phyloP scores from a whole-genome alignment of 2,888 invertebrate species.

The Catocala fraxini region DNA sequence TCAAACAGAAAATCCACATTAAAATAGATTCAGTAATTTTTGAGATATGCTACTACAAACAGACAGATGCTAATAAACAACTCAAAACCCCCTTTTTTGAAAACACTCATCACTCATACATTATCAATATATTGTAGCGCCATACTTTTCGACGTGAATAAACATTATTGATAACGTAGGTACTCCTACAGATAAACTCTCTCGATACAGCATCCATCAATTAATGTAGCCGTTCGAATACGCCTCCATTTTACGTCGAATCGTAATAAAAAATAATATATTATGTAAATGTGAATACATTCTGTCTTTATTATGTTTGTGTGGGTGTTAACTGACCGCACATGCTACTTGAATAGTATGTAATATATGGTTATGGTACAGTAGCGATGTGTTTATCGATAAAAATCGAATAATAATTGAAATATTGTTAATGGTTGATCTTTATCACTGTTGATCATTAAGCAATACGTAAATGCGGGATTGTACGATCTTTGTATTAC shows the following conservation, averaged over 20 bases:
- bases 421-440: too few species aligned
- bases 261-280: background rate
- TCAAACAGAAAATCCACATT: too few species aligned
- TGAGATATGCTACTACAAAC: too few species aligned
- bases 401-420: too few species aligned
- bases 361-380: too few species aligned
- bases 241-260: constrained; percentile 22
- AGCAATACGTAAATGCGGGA: too few species aligned
- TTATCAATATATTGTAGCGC: constrained; percentile 15
- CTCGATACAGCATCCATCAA: constrained; percentile 68
- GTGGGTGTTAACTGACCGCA: constrained; percentile 9
- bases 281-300: background rate
- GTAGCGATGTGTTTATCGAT: too few species aligned
- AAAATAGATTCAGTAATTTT: too few species aligned
- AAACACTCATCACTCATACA: constrained; percentile 23
- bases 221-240: constrained; percentile 64
- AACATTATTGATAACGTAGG: constrained; percentile 58
- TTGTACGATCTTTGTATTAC: too few species aligned
- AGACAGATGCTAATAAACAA: too few species aligned
- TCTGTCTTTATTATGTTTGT: constrained; percentile 3
- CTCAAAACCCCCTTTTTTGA: too few species aligned
- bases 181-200: constrained; percentile 56
- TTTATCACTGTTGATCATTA: too few species aligned
- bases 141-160: constrained; percentile 11
- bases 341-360: constrained; percentile 13